Percentiles rank a stretch among this genome's conserved stretches.
Evolutionary conservation across 1,140 invertebrate genomes (phyloP).

Genomic region (Diabrotica virgifera): DNA sequence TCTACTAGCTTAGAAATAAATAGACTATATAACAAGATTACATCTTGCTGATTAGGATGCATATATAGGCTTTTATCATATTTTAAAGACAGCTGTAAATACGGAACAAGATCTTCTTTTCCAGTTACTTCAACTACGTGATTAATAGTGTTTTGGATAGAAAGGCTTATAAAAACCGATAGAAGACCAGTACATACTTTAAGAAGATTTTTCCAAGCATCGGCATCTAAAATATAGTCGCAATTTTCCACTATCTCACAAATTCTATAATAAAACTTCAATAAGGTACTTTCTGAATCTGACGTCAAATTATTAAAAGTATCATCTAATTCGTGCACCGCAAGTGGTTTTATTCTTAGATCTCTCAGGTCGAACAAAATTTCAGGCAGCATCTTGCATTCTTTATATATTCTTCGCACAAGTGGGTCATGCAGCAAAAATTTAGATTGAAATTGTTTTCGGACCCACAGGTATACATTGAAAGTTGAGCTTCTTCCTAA

Average conservation of each 20-base stretch:
- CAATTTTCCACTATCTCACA: slow-evolving; percentile 45
- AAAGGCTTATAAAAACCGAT: slow-evolving; percentile 52
- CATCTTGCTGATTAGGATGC: slow-evolving; percentile 49
- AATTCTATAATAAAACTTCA: slow-evolving; percentile 47
- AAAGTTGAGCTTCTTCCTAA: slow-evolving; percentile 59
- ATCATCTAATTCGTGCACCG: slow-evolving; percentile 49
- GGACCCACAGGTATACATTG: slow-evolving; percentile 55
- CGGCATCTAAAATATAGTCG: slow-evolving; percentile 46
- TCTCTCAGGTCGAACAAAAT: slow-evolving; percentile 55
- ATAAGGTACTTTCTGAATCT: slow-evolving; percentile 50
- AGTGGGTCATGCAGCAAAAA: slow-evolving; percentile 61
- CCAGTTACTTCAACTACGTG: slow-evolving; percentile 52
- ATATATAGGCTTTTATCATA: slow-evolving; percentile 53
- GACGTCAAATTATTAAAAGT: slow-evolving; percentile 51
- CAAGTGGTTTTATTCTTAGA: slow-evolving; percentile 50
- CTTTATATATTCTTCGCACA: slow-evolving; percentile 57
- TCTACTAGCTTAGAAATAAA: slow-evolving; percentile 50
- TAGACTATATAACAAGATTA: slow-evolving; percentile 49
- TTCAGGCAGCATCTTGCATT: slow-evolving; percentile 55
- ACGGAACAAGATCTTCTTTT: slow-evolving; percentile 49
- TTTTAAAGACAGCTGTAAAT: slow-evolving; percentile 52
- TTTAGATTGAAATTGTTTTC: slow-evolving; percentile 53
- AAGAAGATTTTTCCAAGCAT: slow-evolving; percentile 32
- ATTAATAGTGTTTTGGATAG: slow-evolving; percentile 54
- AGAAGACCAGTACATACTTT: slow-evolving; percentile 49